Conservation (phyloP, 2,888 invertebrate genomes). For the Anoncus sp. region DNA sequence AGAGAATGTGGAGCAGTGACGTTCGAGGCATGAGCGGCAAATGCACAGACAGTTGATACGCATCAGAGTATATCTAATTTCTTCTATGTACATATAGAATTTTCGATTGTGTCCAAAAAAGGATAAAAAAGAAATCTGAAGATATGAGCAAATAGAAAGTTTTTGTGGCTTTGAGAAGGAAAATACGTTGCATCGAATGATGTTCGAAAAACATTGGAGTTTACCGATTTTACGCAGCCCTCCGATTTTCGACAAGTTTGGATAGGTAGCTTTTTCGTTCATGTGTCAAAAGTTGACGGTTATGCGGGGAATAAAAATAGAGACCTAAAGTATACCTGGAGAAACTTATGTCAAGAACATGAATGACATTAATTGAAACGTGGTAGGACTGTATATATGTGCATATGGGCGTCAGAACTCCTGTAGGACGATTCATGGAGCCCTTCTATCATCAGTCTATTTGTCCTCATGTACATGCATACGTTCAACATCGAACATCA, state of each 20-base stretch:
- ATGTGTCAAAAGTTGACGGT: no score
- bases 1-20: background rate
- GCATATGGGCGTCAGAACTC: background rate
- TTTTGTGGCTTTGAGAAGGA: background rate
- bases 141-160: background rate
- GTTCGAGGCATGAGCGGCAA: no score
- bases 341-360: no score
- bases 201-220: no score
- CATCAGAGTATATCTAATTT: background rate
- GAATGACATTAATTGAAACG: no score
- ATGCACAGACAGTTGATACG: background rate
- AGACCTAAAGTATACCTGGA: no score
- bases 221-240: no score
- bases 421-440: background rate
- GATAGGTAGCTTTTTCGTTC: no score
- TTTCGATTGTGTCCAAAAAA: background rate
- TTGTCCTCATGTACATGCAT: background rate
- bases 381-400: no score
- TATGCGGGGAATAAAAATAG: no score
- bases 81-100: background rate
- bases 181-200: background rate
- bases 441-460: conserved; percentile 5
- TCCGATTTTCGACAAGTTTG: no score
- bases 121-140: background rate
- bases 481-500: conserved; percentile 15